Base-by-base conservation (phyloP, 1,140 invertebrate genomes). In the Akabosia matsudoensis region DNA sequence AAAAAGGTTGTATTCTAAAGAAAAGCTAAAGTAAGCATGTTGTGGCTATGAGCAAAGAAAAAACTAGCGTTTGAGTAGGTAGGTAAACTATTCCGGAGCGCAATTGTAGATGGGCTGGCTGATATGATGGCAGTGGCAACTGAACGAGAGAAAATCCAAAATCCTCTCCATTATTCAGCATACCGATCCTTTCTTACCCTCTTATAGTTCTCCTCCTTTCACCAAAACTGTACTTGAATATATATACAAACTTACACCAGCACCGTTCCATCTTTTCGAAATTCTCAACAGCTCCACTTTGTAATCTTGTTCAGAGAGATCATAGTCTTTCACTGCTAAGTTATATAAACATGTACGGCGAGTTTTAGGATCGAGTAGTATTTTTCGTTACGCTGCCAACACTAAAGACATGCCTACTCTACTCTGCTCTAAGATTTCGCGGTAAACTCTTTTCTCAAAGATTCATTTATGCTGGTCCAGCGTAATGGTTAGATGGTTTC, bases 161-260 rank as follows among this genome's bases (percentile, higher is more conserved):
- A 77, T 76, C 74, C 70, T 77, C 56, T 77, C 76, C 51, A 74
- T 77, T 77, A 72, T 77, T 77, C 70, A 79, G 26, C 54, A 79
- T 71, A 71, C 45, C 34, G 34, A 33, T 33, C 54, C n/a, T n/a
- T 33, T 64, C 22, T 64, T 33, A 33, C 31, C 26, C 31, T 52
- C 28, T 37, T 71, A 28, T 33, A 0, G 70, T 67, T 22, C 71
- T 67, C 33, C 61, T 45, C 34, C 61, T 51, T 56, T 56, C 22
- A 26, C 24, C 33, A 51, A 1, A n/a, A 74, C 1, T 1, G 37
- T n/a, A 56, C 31, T 51, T 28, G 4, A 64, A 45, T 45, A 18
- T 18, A n/a, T 18, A 45, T 45, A 18, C 37, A 10, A 45, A 7
- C 7, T 18, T 45, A 45, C 54, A 24, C 54, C 54, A 61, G 13